Evolutionary conservation across 2,888 invertebrate species (phyloP), one percentile per base, ranked within the genome.

Genomic region (Escarpia spicata): DNA sequence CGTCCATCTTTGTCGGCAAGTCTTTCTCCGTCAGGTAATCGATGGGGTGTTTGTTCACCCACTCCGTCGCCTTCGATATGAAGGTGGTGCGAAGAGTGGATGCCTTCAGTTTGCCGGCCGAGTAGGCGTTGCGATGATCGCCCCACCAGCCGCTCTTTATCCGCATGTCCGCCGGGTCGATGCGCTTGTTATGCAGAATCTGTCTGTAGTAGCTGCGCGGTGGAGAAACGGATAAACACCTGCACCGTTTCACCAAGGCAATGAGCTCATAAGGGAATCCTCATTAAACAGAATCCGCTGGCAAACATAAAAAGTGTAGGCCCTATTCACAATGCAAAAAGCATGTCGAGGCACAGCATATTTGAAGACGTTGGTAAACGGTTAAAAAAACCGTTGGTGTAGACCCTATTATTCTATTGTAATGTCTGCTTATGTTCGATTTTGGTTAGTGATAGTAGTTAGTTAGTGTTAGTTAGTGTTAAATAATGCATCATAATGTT

Each of bases 101-200:
- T 0, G 94, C 93, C 92, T 94, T 94, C 43, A 94, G 90, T 91
- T 94, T 94, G 6, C 94, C 94, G 4, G 94, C 94, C 6, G 94
- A 94, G 92, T 95, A 93, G 37, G 93, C 93, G 92, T 92, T 93
- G 75, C 94, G 94, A 58, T 94, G 93, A 58, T 94, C 94, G 8
- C 94, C 94, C 94, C 94, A 94, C 94, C 94, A 94, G n/a, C 94
- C 94, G 91, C 93, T 93, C 91, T 94, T 94, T 26, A 94, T 93
- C 31, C 94, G 91, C 93, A 94, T 94, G 91, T 94, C 94, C 43
- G 93, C 52, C 12, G 94, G 90, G 26, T 94, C 94, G n/a, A 94
- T 94, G 91, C 94, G 43, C 44, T 93, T 94, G 92, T 93, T 94
- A 37, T 89, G 90, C 75, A 94, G 92, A 37, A 94, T 94, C 93